These are phyloP conservation scores for Acipenser ruthenus DNA, from an alignment of 2,797 vertebrate genomes.

Conservation along the genomic window DNA sequence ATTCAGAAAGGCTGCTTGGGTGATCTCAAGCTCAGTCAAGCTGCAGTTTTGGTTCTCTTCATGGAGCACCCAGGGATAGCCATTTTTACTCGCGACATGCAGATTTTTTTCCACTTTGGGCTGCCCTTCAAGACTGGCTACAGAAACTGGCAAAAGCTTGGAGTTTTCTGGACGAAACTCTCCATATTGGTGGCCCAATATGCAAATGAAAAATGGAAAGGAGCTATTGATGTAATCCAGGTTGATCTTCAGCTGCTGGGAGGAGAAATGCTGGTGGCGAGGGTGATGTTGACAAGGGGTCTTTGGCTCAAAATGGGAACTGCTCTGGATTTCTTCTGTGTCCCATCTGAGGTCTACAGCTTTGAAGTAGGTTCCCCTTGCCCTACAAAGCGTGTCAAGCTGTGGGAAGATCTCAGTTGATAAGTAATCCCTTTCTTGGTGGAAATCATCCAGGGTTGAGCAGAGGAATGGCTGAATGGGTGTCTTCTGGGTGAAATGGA, in stretches of 20 bases:
- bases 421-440: constrained; percentile 27
- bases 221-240: constrained; percentile 33
- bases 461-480: constrained; percentile 28
- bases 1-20: constrained; percentile 30
- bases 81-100: constrained; percentile 28
- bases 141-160: background rate
- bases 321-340: background rate
- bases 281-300: background rate
- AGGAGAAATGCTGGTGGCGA: constrained; percentile 14
- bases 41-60: constrained; percentile 26
- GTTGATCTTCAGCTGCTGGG: constrained; percentile 32
- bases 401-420: constrained; percentile 32
- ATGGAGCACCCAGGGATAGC: constrained; percentile 39
- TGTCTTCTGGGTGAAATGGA: background rate
- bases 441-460: constrained; percentile 30
- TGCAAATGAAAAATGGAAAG: constrained; percentile 37
- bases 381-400: constrained; percentile 36
- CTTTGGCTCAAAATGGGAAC: background rate
- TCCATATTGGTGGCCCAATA: constrained; percentile 32
- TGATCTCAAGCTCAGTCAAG: constrained; percentile 36
- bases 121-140: constrained; percentile 13
- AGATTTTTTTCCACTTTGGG: constrained; percentile 39
- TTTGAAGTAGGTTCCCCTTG: constrained; percentile 33
- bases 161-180: constrained; percentile 17
- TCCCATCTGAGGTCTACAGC: constrained; percentile 28